Conservation (phyloP, 2,797 vertebrate genomes). For the Pseudochaenichthys georgianus region DNA sequence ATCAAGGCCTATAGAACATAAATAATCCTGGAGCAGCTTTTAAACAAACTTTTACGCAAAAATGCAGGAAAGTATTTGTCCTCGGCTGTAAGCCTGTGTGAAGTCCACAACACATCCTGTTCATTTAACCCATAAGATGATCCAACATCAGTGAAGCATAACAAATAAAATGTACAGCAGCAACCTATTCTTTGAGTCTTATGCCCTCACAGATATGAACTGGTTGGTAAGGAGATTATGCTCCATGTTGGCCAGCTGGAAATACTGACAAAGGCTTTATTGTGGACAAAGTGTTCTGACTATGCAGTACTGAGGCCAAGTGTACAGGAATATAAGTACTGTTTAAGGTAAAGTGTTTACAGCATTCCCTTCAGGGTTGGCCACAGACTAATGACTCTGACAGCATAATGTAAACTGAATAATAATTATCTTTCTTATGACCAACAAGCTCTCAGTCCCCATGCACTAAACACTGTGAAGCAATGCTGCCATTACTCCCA, state of each 20-base stretch:
- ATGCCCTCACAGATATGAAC: conserved; percentile 5
- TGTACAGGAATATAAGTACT: conserved; percentile 16
- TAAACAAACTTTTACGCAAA: conserved; percentile 12
- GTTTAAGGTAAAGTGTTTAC: conserved; percentile 28
- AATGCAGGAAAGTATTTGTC: conserved; percentile 8
- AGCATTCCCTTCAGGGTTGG: conserved; percentile 1
- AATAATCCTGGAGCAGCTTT: conserved; percentile 19
- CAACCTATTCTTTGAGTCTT: conserved; percentile 12
- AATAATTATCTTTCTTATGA: conserved; percentile 6
- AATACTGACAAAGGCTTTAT: conserved; percentile 34
- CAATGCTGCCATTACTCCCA: neutral
- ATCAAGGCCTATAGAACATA: conserved; percentile 5
- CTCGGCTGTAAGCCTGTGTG: neutral
- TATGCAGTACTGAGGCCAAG: conserved; percentile 21
- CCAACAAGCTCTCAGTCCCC: neutral
- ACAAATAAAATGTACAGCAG: conserved; percentile 1
- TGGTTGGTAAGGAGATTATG: conserved; percentile 25
- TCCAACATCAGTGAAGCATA: conserved; percentile 17
- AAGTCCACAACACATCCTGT: neutral
- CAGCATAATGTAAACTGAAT: conserved; percentile 16
- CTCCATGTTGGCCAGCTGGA: conserved; percentile 42
- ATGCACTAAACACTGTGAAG: neutral
- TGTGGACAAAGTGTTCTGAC: conserved; percentile 36
- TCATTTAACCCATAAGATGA: neutral
- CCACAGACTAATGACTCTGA: conserved; percentile 15